phyloP scores from a whole-genome alignment of 2,888 invertebrate species.

The Sphaerophoria taeniata region DNA sequence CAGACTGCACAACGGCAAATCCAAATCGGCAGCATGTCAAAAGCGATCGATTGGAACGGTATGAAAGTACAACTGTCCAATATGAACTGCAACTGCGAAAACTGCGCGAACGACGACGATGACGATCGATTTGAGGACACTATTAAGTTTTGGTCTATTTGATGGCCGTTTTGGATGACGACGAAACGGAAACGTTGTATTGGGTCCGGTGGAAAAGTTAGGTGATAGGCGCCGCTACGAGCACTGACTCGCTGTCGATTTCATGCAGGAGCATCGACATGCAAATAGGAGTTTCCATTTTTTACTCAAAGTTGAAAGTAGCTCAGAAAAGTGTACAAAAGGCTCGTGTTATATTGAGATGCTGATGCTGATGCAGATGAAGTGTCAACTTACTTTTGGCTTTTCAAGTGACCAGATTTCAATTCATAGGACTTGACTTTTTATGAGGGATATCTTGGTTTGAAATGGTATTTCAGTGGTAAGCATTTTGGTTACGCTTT shows the following conservation, averaged over 20 bases:
- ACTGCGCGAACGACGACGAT: neutral
- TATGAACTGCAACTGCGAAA: constrained; percentile 52
- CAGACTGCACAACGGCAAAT: constrained; percentile 45
- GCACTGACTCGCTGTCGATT: neutral
- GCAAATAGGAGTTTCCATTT: constrained; percentile 52
- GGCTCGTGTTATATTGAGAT: constrained; percentile 29
- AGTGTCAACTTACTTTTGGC: constrained; percentile 21
- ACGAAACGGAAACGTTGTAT: neutral
- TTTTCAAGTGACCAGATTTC: constrained; percentile 12
- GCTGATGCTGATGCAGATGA: constrained; percentile 25
- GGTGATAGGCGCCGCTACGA: neutral
- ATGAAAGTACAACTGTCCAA: constrained; percentile 34
- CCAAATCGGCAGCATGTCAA: constrained; percentile 61
- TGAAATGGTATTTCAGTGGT: neutral
- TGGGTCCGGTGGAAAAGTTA: constrained; percentile 31
- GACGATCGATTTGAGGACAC: constrained; percentile 61
- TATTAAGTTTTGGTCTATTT: constrained; percentile 42
- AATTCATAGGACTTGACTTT: constrained; percentile 17
- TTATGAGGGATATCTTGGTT: neutral
- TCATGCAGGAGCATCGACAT: constrained; percentile 32
- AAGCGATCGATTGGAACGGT: constrained; percentile 70
- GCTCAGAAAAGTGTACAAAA: constrained; percentile 16
- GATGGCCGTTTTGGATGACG: constrained; percentile 23
- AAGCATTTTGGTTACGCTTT: neutral
- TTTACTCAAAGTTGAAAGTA: constrained; percentile 4